Evolutionary conservation across 2,888 invertebrate genomes (phyloP).

Genomic region (Azorinus chamasolen): DNA sequence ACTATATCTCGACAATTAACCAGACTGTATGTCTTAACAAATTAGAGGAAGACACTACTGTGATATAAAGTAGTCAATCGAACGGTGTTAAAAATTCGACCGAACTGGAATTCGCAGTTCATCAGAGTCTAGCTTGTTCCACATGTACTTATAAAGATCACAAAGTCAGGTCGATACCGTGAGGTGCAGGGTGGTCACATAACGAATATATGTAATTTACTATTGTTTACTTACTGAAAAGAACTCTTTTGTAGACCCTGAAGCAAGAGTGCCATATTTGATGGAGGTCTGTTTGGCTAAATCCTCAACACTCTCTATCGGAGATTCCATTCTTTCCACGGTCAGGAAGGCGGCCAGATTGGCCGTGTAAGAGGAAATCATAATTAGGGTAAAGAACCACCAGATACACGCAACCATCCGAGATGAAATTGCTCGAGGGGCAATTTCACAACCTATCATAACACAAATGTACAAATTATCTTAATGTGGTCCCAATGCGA

Average conservation of each 20-base stretch:
- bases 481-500: too few relatives aligned
- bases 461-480: neutral
- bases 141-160: too few relatives aligned
- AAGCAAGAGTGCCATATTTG: conserved; percentile 96
- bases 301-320: conserved; percentile 98
- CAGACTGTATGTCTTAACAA: too few relatives aligned
- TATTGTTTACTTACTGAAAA: conserved; percentile 90
- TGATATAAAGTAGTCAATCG: too few relatives aligned
- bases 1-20: too few relatives aligned
- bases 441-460: conserved; percentile 69
- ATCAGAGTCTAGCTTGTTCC: too few relatives aligned
- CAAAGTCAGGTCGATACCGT: too few relatives aligned
- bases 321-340: conserved; percentile 97
- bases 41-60: too few relatives aligned
- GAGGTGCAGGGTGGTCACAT: too few relatives aligned
- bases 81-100: too few relatives aligned
- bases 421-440: conserved; percentile 91
- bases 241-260: conserved; percentile 99
- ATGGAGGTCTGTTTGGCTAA: conserved; percentile 97
- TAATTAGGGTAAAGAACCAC: conserved; percentile 99
- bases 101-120: too few relatives aligned
- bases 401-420: conserved; percentile 96
- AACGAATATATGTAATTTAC: too few relatives aligned
- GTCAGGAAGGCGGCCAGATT: conserved; percentile 99
- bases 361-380: conserved; percentile 99